Evolutionary conservation across 2,797 vertebrate genomes (phyloP), one percentile per base, ranked within the genome.

Genomic region (Sebastolobus alascanus): DNA sequence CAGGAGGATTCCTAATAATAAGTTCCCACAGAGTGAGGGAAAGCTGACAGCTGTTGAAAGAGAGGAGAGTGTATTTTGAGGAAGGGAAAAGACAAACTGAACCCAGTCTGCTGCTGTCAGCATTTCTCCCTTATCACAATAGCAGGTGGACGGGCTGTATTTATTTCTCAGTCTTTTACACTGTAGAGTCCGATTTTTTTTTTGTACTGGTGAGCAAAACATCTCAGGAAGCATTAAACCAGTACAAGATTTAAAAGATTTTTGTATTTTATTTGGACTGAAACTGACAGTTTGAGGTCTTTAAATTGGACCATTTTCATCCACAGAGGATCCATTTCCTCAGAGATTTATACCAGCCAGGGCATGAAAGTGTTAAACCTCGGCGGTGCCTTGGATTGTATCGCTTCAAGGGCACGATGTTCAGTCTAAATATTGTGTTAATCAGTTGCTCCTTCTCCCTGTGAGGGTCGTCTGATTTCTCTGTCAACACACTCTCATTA

Each of bases 1-100:
- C 66, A 71, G 6, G 31, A 74, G 40, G 22, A 18, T 29, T 61
- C 67, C 84, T 81, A 87, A 87, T 73, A 79, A 80, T 73, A 90
- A 46, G 69, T 85, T 83, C 76, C 46, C 73, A 76, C 73, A 55
- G 61, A 13, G 76, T 55, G 78, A 89, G 89, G 76, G 82, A 87
- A 86, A 40, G 76, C 65, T 38, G 79, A 87, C 91, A 93, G 87
- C 91, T 93, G 92, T 68, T 83, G 63, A 43, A 58, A 72, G 50
- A 82, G 56, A 4, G 37, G 22, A 55, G 76, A 58, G 74, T 56
- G 59, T 90, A 82, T 91, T 87, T 83, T 77, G 69, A 58, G 66
- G 38, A 55, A 66, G 64, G 56, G 58, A 29, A 59, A 16, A 43
- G 66, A 64, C 66, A 79, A 84, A 80, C 73, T 59, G 10, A 38